Base-by-base conservation (phyloP, 2,888 invertebrate genomes). In the Eilema sororculum region DNA sequence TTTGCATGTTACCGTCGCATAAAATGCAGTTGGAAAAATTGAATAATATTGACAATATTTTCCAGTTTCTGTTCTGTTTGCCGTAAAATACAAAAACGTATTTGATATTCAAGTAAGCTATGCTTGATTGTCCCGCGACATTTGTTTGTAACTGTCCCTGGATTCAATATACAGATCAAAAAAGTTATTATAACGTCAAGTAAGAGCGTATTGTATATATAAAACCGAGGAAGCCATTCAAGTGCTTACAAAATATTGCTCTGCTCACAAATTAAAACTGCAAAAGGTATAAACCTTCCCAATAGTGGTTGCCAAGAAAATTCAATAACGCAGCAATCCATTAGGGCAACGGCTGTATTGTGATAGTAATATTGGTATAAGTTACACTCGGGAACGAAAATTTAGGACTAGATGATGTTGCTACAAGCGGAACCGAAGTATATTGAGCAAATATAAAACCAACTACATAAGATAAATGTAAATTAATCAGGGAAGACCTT, bases 251-350 rank as follows among this genome's bases (percentile, higher is more conserved):
- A 33, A 33, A 33, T 12, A 12, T 37, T 37, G 33, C 33, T 37
- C 20, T 9, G n/a, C 52, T n/a, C 20, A 52, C 9, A 59, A 72
- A 74, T 76, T 69, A 72, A 57, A 0, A 61, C 67, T 61, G 65
- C 71, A 67, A 56, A 67, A 77, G 65, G 33, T 24, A 28, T 71
- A 59, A 69, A 67, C n/a, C 52, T 69, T 25, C 28, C 28, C 66
- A 70, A 74, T 63, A 69, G 72, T 24, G 30, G 12, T 66, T 78
- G 65, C 57, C 67, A 41, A 69, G 65, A 41, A 61, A 57, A 73
- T 79, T 72, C 74, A 74, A 79, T 79, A 81, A 72, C 69, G 58
- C 59, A 70, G 77, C 41, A 65, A 56, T 62, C 67, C 74, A 68
- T 72, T 65, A 71, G 64, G 52, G 52, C 52, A 46, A 25, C 63